These are phyloP conservation scores for Aleiodes sp. DNA, from an alignment of 1,140 invertebrate species.

Conservation along the genomic window DNA sequence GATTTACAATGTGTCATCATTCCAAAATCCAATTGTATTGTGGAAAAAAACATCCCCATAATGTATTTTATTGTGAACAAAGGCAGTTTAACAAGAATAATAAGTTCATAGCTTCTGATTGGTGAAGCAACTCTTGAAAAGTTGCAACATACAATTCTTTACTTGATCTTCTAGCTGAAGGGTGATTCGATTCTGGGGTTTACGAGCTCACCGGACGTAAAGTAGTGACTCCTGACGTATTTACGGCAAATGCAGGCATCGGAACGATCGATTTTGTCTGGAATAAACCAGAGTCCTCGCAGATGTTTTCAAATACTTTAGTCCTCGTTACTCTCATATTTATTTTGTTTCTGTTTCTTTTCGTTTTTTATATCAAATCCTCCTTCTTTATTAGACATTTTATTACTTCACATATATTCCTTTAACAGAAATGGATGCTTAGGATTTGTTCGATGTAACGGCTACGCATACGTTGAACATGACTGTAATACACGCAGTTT, in stretches of 20 bases:
- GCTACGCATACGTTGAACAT: too few species aligned
- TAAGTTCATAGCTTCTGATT: not conserved
- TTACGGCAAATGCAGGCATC: conserved; percentile 29
- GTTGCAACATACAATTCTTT: not conserved
- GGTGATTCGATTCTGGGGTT: conserved; percentile 26
- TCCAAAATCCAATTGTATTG: too few species aligned
- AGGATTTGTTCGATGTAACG: too few species aligned
- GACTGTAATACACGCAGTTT: too few species aligned
- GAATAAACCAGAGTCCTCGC: not conserved
- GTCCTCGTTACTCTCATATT: not conserved
- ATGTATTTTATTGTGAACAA: not conserved
- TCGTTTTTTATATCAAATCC: not conserved
- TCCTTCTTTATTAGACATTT: not conserved
- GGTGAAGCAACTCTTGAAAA: conserved; percentile 8
- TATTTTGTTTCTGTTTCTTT: not conserved
- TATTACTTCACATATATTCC: too few species aligned
- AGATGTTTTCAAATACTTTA: conserved; percentile 15
- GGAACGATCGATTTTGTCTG: conserved; percentile 1
- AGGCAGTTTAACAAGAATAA: not conserved
- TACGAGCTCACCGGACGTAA: conserved; percentile 26
- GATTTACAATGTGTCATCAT: not conserved
- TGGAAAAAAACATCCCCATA: too few species aligned
- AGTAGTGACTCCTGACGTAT: conserved; percentile 23
- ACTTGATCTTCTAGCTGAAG: conserved; percentile 17
- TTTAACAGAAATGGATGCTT: too few species aligned